Evolutionary conservation across 92 coral and sea anemone species (phyloP).

Genomic region (Virgularia gustaviana): DNA sequence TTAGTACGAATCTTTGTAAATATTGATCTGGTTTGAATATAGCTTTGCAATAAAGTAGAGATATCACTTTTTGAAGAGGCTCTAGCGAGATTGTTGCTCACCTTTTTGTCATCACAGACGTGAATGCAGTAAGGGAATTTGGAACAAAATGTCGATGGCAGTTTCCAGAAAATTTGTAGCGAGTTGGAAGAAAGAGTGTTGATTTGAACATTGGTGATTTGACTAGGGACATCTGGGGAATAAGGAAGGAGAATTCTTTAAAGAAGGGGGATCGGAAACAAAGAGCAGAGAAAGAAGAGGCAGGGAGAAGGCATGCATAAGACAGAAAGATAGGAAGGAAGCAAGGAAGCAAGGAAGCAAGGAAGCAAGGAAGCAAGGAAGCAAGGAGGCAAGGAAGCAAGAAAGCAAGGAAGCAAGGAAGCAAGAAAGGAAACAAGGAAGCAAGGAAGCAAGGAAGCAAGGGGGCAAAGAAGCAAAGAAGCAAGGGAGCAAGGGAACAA

Average conservation of each 20-base stretch:
- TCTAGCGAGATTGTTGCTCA: no score
- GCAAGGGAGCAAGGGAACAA: background rate
- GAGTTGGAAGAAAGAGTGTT: slow-evolving; percentile 2
- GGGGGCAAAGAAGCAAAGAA: background rate
- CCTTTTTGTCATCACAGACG: background rate
- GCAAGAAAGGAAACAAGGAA: slow-evolving; percentile 1
- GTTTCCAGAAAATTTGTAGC: slow-evolving; percentile 3
- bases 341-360: slow-evolving; percentile 3
- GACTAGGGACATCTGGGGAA: slow-evolving; percentile 8
- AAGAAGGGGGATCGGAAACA: background rate
- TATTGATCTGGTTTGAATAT: no score
- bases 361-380: slow-evolving; percentile 8
- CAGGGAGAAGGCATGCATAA: background rate
- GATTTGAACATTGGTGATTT: background rate
- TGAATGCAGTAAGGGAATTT: slow-evolving; percentile 22
- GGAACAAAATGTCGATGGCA: background rate
- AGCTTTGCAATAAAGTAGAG: no score
- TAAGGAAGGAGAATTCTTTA: background rate
- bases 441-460: slow-evolving; percentile 3
- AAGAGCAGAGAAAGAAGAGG: background rate
- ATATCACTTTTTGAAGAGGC: no score
- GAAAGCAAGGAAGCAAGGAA: slow-evolving; percentile 6
- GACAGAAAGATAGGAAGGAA: background rate
- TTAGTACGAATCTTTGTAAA: no score
- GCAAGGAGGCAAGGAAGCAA: slow-evolving; percentile 1